Base-by-base conservation (phyloP, 2,797 vertebrate species). In the Rhinatrema bivittatum region DNA sequence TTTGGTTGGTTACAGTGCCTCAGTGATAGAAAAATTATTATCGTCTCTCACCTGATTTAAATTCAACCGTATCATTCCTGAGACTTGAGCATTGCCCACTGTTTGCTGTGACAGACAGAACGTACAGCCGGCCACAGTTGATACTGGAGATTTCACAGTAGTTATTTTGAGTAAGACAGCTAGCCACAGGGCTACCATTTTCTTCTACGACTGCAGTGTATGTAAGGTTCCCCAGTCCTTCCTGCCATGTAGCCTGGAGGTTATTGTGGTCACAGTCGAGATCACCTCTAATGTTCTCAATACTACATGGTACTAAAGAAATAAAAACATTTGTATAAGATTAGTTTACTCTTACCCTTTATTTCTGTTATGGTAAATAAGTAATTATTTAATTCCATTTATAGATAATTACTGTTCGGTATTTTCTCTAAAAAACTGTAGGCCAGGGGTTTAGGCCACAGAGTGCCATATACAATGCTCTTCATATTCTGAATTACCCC, bases 11-110 rank as follows among this genome's bases (percentile, higher is more conserved):
- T n/a, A n/a, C n/a, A n/a, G n/a, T n/a, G n/a, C n/a, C n/a, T n/a
- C n/a, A n/a, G n/a, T n/a, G n/a, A n/a, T n/a, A n/a, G n/a, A n/a
- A n/a, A n/a, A n/a, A n/a, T n/a, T n/a, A n/a, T n/a, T n/a, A n/a
- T n/a, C n/a, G n/a, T n/a, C n/a, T 9, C 23, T 21, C 76, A 87
- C 87, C 86, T 70, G 86, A 84, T 28, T 76, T 56, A 23, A 74
- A 41, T 23, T 23, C 32, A 32, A 82, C 11, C 3, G 1, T 32
- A 4, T 54, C 20, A 10, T 84, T 87, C 15, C 24, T 17, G 2
- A 79, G 51, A 56, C 81, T 81, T 60, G 84, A 78, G 70, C 86
- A 88, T 12, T 46, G 17, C 9, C 64, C 36, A 65, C 84, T 86
- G 48, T 76, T 57, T 34, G 78, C 59, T 0, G 71, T 43, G 31